Evolutionary conservation across 2,113 vertebrate genomes (phyloP), one percentile per base, ranked within the genome.

Genomic region (Sardina pilchardus): DNA sequence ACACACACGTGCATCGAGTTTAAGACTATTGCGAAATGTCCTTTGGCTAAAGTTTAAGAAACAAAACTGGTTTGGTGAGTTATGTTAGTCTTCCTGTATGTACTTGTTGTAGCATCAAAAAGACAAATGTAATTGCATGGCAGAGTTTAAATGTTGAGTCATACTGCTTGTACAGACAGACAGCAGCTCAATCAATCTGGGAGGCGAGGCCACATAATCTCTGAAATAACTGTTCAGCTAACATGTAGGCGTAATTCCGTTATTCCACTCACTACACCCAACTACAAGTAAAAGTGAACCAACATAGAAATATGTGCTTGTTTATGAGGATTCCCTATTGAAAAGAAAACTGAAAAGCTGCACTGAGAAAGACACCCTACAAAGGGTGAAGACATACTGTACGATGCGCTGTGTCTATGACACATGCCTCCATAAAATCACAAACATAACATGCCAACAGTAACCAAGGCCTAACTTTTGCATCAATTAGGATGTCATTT

Each of bases 201-300:
- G 16, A 78, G 14, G 14, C 16, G 34, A 78, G 34, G 34, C 19
- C 30, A 78, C 2, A 78, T 36, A 78, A 78, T 17, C 71, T 36
- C 71, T 78, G 30, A 78, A 78, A 78, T 78, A 78, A 78, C 71
- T 78, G 71, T 36, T 71, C 63, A 71, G 63, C 63, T 34, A 78
- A 78, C 71, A 78, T 3, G 71, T 34, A 42, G 39, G 39, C 39
- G 39, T 42, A 78, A 34, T 78, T 30, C 71, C 71, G 71, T 34
- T 78, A 78, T 34, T 36, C 71, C 4, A 78, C 30, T 16, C 12
- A 36, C 34, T 78, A 5, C 71, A 78, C 21, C 4, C 26, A 36
- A 6, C 30, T 78, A 78, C 34, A 78, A 6, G 71, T 34, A 36
- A 78, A 63, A 0, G n/a, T n/a, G 59, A 63, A 78, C 30, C 8